Conservation (phyloP, 1,140 invertebrate species). For the Euura saliciscinereae region DNA sequence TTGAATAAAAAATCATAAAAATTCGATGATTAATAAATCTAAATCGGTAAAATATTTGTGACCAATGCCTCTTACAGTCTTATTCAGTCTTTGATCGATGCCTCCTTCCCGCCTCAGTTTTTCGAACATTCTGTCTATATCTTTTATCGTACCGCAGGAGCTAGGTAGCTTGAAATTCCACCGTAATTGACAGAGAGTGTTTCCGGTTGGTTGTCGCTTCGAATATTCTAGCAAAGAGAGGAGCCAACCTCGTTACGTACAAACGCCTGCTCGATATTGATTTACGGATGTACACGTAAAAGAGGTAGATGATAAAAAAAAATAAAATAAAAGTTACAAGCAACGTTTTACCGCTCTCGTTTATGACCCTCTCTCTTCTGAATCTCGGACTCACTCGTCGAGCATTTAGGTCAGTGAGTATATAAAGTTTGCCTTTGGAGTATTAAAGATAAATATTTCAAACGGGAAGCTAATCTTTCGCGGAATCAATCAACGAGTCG, state of each 20-base stretch:
- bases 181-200: background rate
- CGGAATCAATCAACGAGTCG: background rate
- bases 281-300: background rate
- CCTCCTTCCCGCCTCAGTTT: too few relatives aligned
- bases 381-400: slow-evolving; percentile 37
- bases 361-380: too few relatives aligned
- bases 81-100: too few relatives aligned
- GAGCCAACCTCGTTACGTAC: background rate
- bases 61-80: too few relatives aligned
- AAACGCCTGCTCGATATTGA: background rate
- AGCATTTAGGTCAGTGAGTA: slow-evolving; percentile 37
- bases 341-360: too few relatives aligned
- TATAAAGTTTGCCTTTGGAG: slow-evolving; percentile 25
- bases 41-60: too few relatives aligned
- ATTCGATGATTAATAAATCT: too few relatives aligned
- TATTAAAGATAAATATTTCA: background rate
- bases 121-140: too few relatives aligned
- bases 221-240: background rate
- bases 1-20: too few relatives aligned
- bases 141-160: too few relatives aligned
- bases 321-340: too few relatives aligned
- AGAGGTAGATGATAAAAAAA: background rate
- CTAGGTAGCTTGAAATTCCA: background rate
- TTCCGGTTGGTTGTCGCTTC: background rate
- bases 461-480: background rate